Evolutionary conservation across 2,113 vertebrate species (phyloP), one percentile per base, ranked within the genome.

Genomic region (Phocoena phocoena): DNA sequence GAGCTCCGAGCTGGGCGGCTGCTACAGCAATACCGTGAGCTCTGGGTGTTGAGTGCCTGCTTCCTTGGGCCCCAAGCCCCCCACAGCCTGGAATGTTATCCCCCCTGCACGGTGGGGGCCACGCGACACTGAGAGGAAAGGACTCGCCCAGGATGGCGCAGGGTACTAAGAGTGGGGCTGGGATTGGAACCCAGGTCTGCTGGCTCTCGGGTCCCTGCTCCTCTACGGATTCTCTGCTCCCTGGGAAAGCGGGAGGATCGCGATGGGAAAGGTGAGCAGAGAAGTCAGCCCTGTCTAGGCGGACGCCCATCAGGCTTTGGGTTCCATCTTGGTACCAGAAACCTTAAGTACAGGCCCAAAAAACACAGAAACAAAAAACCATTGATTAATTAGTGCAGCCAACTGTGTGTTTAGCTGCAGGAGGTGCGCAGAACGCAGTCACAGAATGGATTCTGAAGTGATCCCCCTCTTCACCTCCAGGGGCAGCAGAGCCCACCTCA

Each of bases 371-470:
- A 92, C 93, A 71, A 33, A 68, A 17, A 17, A 53, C 53, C 15
- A 95, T 70, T 47, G 6, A 93, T 95, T 82, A 92, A 96, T 92
- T 82, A 73, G 47, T 93, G 87, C 88, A 62, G 33, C 80, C 93
- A 73, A 65, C 62, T 20, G 67, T 80, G 50, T 50, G 31, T 3
- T 33, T 76, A 36, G 82, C 38, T 21, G 41, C 74, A n/a, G 47
- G 26, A 17, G 17, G 15, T 53, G 53, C 5, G 5, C 53, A 6
- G 53, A 53, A 15, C 17, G 53, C 53, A 18, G 53, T 17, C 53
- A 53, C 53, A 53, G 53, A 53, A 53, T 6, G 15, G 55, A 94
- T 70, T 74, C 53, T 77, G 53, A 60, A 77, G 36, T 6, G 12
- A 76, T 21, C 33, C 28, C 13, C 41, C 68, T 71, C 58, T 33